Evolutionary conservation across 1,140 invertebrate species (phyloP).

Genomic region (Pseudomyrmex gracilis): DNA sequence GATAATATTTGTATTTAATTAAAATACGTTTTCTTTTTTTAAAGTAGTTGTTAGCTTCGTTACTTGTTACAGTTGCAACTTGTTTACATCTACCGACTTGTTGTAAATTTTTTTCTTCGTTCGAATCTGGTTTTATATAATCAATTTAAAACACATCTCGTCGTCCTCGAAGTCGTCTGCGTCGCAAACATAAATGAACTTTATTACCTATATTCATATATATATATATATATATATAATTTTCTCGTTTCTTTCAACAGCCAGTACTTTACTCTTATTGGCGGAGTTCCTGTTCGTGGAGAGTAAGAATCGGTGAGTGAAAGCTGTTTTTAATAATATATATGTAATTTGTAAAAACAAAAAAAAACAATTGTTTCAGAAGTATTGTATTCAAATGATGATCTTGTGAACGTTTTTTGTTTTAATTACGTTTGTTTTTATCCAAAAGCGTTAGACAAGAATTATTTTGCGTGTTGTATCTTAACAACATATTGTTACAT

Average conservation of each 20-base stretch:
- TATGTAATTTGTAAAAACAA: background rate
- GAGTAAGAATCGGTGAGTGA: constrained; percentile 92
- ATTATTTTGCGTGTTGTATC: too few species aligned
- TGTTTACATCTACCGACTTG: background rate
- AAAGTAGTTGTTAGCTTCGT: constrained; percentile 12
- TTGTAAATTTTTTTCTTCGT: background rate
- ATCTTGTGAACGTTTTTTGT: too few species aligned
- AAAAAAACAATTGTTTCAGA: background rate
- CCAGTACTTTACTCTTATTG: constrained; percentile 96
- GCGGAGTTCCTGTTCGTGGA: constrained; percentile 96
- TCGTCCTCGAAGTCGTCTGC: constrained; percentile 1
- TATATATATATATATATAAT: constrained; percentile 11
- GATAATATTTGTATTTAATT: background rate
- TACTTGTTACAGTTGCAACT: background rate
- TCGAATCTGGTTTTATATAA: background rate
- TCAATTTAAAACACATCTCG: background rate
- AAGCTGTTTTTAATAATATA: constrained; percentile 27
- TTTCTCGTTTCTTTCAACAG: constrained; percentile 84
- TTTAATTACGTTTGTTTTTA: background rate
- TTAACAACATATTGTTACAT: too few species aligned
- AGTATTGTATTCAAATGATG: background rate
- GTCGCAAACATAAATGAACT: background rate
- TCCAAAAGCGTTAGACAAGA: background rate
- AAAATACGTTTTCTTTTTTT: background rate
- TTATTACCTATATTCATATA: background rate